These are phyloP conservation scores for Rutilus rutilus DNA, from an alignment of 2,113 vertebrate genomes.

Conservation along the genomic window DNA sequence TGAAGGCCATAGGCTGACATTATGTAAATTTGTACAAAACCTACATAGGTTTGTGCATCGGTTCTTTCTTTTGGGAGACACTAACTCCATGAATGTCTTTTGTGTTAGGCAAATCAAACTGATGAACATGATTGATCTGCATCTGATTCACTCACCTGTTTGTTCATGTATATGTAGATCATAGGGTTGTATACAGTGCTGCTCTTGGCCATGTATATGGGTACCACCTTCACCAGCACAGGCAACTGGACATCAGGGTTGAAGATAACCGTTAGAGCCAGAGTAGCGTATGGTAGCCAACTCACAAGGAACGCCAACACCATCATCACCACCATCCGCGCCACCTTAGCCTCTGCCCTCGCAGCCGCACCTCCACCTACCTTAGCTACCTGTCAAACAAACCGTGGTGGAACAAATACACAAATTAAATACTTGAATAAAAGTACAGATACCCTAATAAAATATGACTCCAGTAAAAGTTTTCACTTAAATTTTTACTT, in stretches of 20 bases:
- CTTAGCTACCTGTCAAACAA: slow-evolving; percentile 66
- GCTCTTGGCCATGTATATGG: slow-evolving; percentile 74
- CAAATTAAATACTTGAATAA: background rate
- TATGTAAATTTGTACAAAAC: too few relatives aligned
- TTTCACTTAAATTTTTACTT: background rate
- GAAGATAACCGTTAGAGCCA: slow-evolving; percentile 66
- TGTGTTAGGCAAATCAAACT: background rate
- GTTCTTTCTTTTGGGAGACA: too few relatives aligned
- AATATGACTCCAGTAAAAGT: background rate
- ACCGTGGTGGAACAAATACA: background rate
- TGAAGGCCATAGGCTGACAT: too few relatives aligned
- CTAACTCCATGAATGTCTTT: background rate
- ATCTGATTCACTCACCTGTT: slow-evolving; percentile 63
- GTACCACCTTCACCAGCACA: slow-evolving; percentile 65
- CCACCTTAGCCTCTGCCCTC: slow-evolving; percentile 64
- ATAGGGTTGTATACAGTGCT: slow-evolving; percentile 72
- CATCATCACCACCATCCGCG: slow-evolving; percentile 70
- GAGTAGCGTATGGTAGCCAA: slow-evolving; percentile 69
- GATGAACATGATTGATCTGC: background rate
- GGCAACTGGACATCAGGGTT: slow-evolving; percentile 64
- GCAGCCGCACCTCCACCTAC: slow-evolving; percentile 66
- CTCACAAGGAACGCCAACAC: slow-evolving; percentile 71
- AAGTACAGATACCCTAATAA: background rate
- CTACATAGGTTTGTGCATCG: too few relatives aligned
- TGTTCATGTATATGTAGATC: slow-evolving; percentile 76